Base-by-base conservation (phyloP, 2,797 vertebrate species). In the Hoplostethus atlanticus region DNA sequence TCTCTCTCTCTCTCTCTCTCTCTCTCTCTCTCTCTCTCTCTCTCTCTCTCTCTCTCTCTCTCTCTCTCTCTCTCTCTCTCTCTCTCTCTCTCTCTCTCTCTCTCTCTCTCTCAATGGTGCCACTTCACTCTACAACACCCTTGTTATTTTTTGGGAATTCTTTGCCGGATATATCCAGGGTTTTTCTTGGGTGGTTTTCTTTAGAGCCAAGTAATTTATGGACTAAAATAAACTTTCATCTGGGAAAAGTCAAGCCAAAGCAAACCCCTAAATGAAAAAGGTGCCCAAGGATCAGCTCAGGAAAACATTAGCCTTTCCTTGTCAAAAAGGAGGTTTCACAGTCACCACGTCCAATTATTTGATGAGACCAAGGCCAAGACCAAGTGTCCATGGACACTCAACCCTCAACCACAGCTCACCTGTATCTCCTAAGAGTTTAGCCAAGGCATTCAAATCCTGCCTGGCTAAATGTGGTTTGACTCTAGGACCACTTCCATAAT, bases 181-280 rank as follows among this genome's bases (percentile, higher is more conserved):
- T 92, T 92, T 92, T 90, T 83, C 89, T 92, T 91, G 87, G 89
- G 86, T 90, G 89, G 86, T 90, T 94, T 93, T 92, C 87, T 91
- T 93, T 86, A 84, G 91, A 91, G 84, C 84, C 59, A 74, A 86
- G 87, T 89, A 87, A 90, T 94, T 94, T 92, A 93, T 90, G 90
- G 80, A 92, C 84, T 87, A 91, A 92, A 94, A 94, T 90, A 94
- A 94, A 95, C 88, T 84, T 93, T 93, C 89, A 93, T 93, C 84
- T 92, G 82, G 92, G 81, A 88, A 84, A 90, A 84, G 77, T 83
- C 77, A 82, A 77, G 91, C 91, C 92, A 94, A 95, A 93, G 87
- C 86, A 94, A 94, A 94, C 86, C 83, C 64, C 81, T 69, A 55
- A 76, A 89, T 88, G 83, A 92, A 92, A 87, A 90, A 91, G 85